Evolutionary conservation across 2,797 vertebrate species (phyloP).

Genomic region (Garrulus glandarius): DNA sequence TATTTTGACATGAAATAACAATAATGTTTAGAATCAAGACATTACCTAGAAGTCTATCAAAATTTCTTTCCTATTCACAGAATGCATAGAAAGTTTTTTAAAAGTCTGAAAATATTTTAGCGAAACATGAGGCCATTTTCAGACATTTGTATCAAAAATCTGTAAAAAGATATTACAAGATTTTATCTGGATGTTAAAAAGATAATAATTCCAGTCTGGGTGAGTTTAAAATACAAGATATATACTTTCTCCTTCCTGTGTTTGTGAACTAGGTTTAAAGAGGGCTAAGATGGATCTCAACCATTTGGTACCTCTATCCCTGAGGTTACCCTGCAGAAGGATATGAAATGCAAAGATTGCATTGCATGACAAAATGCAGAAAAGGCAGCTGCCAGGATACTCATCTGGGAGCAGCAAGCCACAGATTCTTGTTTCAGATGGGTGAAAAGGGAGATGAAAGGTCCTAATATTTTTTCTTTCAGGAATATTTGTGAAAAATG

Average conservation of each 20-base stretch:
- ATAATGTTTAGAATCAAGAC: background rate
- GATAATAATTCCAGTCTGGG: background rate
- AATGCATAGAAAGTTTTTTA: background rate
- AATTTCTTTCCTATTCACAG: background rate
- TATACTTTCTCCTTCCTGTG: background rate
- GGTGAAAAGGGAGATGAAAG: background rate
- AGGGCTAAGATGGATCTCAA: background rate
- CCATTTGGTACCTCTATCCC: background rate
- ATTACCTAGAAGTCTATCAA: background rate
- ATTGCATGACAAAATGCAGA: background rate
- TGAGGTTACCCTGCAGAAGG: background rate
- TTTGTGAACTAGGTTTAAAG: background rate
- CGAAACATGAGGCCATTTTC: background rate
- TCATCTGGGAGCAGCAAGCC: background rate
- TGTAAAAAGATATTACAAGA: background rate
- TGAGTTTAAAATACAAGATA: conserved; percentile 22
- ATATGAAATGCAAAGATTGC: background rate
- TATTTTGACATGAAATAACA: background rate
- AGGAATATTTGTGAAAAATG: background rate
- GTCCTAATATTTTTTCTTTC: background rate
- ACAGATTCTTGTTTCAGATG: background rate
- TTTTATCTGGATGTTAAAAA: background rate
- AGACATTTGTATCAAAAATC: background rate
- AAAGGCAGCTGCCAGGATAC: background rate
- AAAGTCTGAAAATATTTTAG: background rate